Conservation (phyloP, 2,888 invertebrate species). For the Drosophila pegasa region DNA sequence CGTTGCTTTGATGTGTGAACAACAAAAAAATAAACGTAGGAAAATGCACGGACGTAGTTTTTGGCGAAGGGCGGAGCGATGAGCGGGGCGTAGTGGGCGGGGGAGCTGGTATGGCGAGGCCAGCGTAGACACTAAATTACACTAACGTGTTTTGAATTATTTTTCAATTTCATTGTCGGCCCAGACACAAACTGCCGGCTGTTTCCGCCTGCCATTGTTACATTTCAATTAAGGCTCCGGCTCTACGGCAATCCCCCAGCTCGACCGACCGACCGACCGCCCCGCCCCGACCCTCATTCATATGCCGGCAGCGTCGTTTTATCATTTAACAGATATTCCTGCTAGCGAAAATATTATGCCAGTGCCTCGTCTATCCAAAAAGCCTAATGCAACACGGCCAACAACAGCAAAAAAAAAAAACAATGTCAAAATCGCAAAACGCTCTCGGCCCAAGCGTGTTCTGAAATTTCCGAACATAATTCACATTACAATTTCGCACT, state of each 20-base stretch:
- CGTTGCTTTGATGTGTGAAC: conserved; percentile 74
- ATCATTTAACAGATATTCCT: conserved; percentile 73
- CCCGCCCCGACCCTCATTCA: conserved; percentile 4
- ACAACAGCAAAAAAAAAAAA: not conserved
- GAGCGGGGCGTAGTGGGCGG: not conserved
- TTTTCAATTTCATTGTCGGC: conserved; percentile 81
- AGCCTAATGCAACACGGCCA: conserved; percentile 15
- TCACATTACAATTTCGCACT: not conserved
- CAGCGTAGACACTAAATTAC: conserved; percentile 80
- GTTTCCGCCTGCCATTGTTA: conserved; percentile 75
- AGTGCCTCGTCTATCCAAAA: conserved; percentile 45
- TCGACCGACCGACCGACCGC: not conserved
- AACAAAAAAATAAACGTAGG: conserved; percentile 44
- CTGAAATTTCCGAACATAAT: not conserved
- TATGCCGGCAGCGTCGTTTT: conserved; percentile 67
- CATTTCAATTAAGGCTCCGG: conserved; percentile 75
- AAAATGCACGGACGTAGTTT: conserved; percentile 44
- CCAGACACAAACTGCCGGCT: conserved; percentile 64
- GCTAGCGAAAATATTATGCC: conserved; percentile 66
- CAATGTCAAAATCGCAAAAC: conserved; percentile 1
- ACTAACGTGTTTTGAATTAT: conserved; percentile 84
- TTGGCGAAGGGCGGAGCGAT: conserved; percentile 20
- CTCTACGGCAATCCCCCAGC: conserved; percentile 9
- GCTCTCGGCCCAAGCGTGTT: not conserved
- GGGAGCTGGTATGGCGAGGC: conserved; percentile 21